phyloP scores from a whole-genome alignment of 2,888 invertebrate species.

The Conchocele bisecta region DNA sequence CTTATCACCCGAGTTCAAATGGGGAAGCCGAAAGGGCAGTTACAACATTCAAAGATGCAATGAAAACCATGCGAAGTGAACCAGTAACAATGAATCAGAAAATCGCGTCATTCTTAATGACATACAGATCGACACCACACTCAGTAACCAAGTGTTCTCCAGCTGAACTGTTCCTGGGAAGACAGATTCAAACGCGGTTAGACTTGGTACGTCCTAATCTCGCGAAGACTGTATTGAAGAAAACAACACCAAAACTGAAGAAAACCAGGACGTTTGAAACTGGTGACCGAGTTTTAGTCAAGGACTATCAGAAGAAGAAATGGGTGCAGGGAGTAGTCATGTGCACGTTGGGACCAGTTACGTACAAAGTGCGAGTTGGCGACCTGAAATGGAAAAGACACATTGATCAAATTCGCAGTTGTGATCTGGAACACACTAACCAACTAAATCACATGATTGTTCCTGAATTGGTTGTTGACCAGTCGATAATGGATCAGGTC shows the following conservation, averaged over 20 bases:
- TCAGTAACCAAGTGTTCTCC: not conserved
- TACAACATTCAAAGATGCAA: no score
- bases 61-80: no score
- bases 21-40: not conserved
- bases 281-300: not conserved
- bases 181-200: not conserved
- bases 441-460: no score
- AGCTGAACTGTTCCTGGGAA: not conserved
- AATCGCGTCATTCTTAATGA: not conserved
- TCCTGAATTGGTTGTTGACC: no score
- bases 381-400: slow-evolving; percentile 9
- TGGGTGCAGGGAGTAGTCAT: not conserved
- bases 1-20: no score
- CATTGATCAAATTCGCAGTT: not conserved
- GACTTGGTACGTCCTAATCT: slow-evolving; percentile 2
- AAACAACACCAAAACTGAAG: not conserved
- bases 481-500: no score
- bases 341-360: not conserved
- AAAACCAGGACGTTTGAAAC: not conserved
- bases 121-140: not conserved
- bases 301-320: not conserved
- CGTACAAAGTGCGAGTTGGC: slow-evolving; percentile 3
- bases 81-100: not conserved
- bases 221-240: not conserved
- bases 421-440: no score